Evolutionary conservation across 1,140 invertebrate genomes (phyloP).

Genomic region (Halesus radiatus): DNA sequence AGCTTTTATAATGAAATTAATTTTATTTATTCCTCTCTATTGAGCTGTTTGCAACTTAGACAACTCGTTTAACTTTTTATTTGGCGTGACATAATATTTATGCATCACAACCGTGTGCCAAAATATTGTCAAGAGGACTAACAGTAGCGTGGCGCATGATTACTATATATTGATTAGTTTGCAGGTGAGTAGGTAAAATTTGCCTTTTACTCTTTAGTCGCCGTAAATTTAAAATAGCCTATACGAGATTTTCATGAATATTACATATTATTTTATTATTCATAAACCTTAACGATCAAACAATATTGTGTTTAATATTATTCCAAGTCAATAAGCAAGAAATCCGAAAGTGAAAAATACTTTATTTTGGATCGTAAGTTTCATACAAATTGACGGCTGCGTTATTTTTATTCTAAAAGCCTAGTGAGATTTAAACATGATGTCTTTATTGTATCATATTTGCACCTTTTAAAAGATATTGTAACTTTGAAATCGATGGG

Average conservation of each 20-base stretch:
- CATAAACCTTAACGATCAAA: background rate
- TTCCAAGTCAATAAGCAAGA: background rate
- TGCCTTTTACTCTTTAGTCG: background rate
- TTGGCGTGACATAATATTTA: slow-evolving; percentile 35
- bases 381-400: no score
- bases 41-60: background rate
- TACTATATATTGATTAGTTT: background rate
- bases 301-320: background rate
- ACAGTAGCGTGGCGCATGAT: slow-evolving; percentile 10
- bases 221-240: background rate
- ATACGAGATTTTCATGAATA: background rate
- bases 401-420: no score
- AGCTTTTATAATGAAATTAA: background rate
- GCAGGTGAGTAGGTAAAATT: background rate
- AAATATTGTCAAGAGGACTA: slow-evolving; percentile 26
- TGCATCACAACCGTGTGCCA: slow-evolving; percentile 11
- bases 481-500: no score
- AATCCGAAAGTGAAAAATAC: background rate
- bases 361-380: no score
- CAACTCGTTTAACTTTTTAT: background rate
- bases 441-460: no score
- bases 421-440: no score
- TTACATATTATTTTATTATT: background rate
- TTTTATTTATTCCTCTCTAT: background rate
- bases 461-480: no score